phyloP scores from a whole-genome alignment of 2,797 vertebrate genomes.

The Florisuga fusca region DNA sequence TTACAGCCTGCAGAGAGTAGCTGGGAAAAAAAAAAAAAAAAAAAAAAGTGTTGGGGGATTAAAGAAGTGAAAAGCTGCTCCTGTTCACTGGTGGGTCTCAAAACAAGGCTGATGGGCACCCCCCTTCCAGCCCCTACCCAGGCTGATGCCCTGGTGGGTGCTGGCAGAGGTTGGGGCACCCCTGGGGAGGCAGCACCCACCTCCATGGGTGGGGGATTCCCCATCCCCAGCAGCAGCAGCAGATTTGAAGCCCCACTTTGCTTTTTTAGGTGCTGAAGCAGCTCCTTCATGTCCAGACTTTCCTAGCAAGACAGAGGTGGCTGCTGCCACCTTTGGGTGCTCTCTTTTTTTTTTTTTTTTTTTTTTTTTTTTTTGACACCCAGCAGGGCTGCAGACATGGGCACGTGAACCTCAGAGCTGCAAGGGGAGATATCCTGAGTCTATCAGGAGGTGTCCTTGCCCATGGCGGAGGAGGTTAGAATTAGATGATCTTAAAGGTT shows the following conservation, averaged over 20 bases:
- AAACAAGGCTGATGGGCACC: neutral
- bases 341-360: no score
- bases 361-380: neutral
- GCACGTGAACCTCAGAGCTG: neutral
- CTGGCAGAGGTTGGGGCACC: neutral
- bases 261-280: neutral
- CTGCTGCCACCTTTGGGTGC: neutral
- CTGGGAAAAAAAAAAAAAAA: neutral
- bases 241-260: fast-evolving
- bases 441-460: no score
- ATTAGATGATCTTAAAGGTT: no score
- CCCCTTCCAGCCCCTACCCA: neutral
- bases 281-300: fast-evolving
- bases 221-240: fast-evolving
- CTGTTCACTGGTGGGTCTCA: neutral
- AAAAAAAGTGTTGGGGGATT: fast-evolving
- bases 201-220: fast-evolving
- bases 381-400: fast-evolving
- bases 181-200: neutral
- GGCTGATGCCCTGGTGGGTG: fast-evolving
- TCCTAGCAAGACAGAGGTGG: neutral
- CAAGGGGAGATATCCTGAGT: fast-evolving
- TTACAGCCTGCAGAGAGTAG: neutral
- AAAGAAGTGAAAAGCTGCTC: neutral
- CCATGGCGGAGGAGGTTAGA: no score